phyloP scores from a whole-genome alignment of 2,888 invertebrate species.

The Parnassius apollo region DNA sequence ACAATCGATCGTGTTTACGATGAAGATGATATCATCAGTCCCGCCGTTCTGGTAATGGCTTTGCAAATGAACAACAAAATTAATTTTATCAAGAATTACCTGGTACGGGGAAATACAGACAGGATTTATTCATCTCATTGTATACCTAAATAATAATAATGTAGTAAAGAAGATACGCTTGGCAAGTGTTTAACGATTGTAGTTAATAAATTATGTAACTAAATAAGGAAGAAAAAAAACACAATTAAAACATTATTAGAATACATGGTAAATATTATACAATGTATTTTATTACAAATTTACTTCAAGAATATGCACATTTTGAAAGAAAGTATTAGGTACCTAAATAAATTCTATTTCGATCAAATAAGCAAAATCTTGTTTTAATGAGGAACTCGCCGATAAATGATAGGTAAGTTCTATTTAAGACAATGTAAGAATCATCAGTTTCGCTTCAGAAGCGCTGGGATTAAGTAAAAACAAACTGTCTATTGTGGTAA shows the following conservation, averaged over 20 bases:
- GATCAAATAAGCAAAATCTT: too few relatives aligned
- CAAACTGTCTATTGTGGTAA: too few relatives aligned
- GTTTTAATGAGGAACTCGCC: too few relatives aligned
- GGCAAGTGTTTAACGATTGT: background rate
- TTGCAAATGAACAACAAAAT: conserved; percentile 1
- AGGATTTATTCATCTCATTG: conserved; percentile 3
- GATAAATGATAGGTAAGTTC: too few relatives aligned
- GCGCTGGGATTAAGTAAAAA: too few relatives aligned
- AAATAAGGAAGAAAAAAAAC: background rate
- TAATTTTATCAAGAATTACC: conserved; percentile 5
- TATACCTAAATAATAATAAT: background rate
- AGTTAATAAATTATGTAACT: background rate
- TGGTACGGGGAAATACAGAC: conserved; percentile 12
- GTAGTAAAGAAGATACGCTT: background rate
- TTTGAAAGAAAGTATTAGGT: too few relatives aligned
- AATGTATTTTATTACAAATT: too few relatives aligned
- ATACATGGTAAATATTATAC: too few relatives aligned
- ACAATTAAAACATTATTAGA: background rate
- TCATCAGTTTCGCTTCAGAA: too few relatives aligned
- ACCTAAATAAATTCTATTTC: too few relatives aligned
- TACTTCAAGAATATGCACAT: too few relatives aligned
- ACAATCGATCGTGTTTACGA: conserved; percentile 5
- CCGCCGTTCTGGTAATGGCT: background rate
- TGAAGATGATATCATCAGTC: conserved; percentile 17
- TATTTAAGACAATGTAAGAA: too few relatives aligned